Conservation (phyloP, 2,113 vertebrate genomes). For the Emydocephalus ijimae region DNA sequence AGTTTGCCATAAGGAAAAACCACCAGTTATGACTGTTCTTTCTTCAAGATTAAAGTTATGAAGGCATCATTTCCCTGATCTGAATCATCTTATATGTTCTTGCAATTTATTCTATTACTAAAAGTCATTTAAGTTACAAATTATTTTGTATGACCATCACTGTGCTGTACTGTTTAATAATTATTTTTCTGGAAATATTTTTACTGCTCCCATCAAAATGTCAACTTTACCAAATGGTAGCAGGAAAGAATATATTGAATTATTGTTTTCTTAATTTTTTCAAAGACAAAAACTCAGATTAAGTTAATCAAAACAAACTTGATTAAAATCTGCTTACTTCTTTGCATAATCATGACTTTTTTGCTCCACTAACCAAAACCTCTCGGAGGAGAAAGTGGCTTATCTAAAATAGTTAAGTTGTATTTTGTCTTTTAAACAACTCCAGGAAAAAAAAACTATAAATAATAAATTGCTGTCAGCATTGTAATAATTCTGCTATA, state of each 20-base stretch:
- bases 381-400: background rate
- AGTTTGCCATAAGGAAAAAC: background rate
- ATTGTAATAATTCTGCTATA: background rate
- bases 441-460: background rate
- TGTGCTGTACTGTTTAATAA: background rate
- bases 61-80: background rate
- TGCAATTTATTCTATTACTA: background rate
- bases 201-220: background rate
- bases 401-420: background rate
- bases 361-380: background rate
- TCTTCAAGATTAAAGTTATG: background rate
- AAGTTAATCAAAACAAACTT: background rate
- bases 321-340: background rate
- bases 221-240: background rate
- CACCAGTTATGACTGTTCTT: background rate
- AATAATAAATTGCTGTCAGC: background rate
- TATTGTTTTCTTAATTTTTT: background rate
- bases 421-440: constrained; percentile 4
- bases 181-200: background rate
- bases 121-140: background rate
- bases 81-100: background rate
- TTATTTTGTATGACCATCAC: background rate
- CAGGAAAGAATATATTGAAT: background rate
- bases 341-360: background rate
- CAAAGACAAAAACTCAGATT: background rate